Evolutionary conservation across 2,888 invertebrate species (phyloP).

Genomic region (Blastobasis lacticolella): DNA sequence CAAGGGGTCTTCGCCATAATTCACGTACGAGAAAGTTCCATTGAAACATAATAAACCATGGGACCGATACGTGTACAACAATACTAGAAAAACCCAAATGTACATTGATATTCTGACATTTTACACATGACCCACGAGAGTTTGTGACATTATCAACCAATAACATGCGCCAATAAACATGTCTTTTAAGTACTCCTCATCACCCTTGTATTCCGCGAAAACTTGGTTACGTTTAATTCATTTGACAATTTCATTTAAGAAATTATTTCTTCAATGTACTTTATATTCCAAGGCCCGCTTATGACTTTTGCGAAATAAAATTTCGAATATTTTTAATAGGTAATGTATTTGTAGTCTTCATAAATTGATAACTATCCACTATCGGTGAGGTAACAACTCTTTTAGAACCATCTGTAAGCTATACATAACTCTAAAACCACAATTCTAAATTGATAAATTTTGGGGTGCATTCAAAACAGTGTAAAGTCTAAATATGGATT

Average conservation of each 20-base stretch:
- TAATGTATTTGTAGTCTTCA: slow-evolving; percentile 65
- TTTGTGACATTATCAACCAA: neutral
- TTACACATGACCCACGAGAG: slow-evolving; percentile 15
- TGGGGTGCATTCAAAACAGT: slow-evolving; percentile 44
- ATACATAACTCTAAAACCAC: slow-evolving; percentile 47
- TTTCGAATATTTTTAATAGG: slow-evolving; percentile 10
- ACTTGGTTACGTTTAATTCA: no score
- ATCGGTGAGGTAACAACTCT: slow-evolving; percentile 72
- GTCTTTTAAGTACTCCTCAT: neutral
- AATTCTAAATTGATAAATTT: slow-evolving; percentile 49
- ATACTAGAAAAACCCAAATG: no score
- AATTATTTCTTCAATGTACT: no score
- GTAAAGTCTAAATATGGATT: no score
- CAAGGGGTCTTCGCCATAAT: slow-evolving; percentile 50
- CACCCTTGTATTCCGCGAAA: no score
- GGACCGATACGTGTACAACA: no score
- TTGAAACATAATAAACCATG: slow-evolving; percentile 41
- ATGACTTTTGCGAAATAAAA: no score
- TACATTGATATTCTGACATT: slow-evolving; percentile 10
- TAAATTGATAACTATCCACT: slow-evolving; percentile 68
- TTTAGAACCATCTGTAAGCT: slow-evolving; percentile 58
- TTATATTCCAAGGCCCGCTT: no score
- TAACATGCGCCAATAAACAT: neutral
- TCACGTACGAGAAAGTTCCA: slow-evolving; percentile 39
- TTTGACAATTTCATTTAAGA: no score